Base-by-base conservation (phyloP, 2,888 invertebrate species). In the Acanthosepion esculentum region DNA sequence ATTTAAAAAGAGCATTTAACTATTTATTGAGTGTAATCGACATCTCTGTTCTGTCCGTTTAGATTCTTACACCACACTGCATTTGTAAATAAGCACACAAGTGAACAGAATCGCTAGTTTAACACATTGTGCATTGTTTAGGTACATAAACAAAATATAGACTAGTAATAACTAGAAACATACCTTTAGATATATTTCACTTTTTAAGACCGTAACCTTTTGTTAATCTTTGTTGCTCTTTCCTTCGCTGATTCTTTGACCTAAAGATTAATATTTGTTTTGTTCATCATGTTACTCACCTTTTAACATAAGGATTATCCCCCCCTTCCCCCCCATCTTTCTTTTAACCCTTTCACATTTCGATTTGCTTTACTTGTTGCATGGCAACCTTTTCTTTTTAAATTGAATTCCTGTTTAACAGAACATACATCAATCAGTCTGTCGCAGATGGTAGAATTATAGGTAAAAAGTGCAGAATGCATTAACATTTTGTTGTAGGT, bases 301-400 rank as follows among this genome's bases (percentile, higher is more conserved):
- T 78, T 78, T 78, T 78, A 78, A 33, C 78, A 78, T 78, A 5
- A 10, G 18, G 78, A 78, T 78, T 78, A 78, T 78, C 18, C 18
- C 78, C 8, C 33, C 33, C 33, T 33, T n/a, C n/a, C n/a, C n/a
- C n/a, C n/a, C 4, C 1, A n/a, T 78, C n/a, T n/a, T 78, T 78
- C 78, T 78, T 78, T 78, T 33, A 78, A 78, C 78, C n/a, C n/a
- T 78, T 78, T 78, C 78, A 78, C n/a, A 78, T 78, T 78, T 78
- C 15, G n/a, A 33, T 78, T 78, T 78, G n/a, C 78, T 78, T 78
- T 78, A 78, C n/a, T 78, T 78, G 78, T 78, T 78, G 78, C 78
- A 78, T n/a, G n/a, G 18, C 78, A 78, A 78, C 78, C 78, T 78
- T 78, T 78, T 78, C 78, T n/a, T 78, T 33, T 15, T 78, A 78